Evolutionary conservation across 2,888 invertebrate species (phyloP).

Genomic region (Octonoba sinensis): DNA sequence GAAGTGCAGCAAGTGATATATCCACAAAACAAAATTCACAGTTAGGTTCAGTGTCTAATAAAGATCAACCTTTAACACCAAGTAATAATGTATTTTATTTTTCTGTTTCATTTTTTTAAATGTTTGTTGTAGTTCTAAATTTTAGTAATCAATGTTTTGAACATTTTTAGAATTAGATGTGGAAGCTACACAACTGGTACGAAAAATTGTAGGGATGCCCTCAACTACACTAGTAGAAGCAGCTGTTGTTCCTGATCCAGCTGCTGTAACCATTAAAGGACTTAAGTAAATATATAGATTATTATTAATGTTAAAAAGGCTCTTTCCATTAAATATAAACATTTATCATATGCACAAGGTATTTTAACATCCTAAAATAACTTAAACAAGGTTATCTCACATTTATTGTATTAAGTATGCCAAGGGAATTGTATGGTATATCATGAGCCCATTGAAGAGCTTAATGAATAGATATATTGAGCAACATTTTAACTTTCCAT

Average conservation of each 20-base stretch:
- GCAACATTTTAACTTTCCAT: too few species aligned
- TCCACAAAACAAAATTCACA: conserved; percentile 28
- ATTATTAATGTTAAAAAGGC: neutral
- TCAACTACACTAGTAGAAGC: conserved; percentile 57
- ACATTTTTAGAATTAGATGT: conserved; percentile 47
- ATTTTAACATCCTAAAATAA: too few species aligned
- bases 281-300: conserved; percentile 45
- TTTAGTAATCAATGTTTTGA: too few species aligned
- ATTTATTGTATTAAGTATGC: too few species aligned
- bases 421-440: too few species aligned
- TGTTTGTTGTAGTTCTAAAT: too few species aligned
- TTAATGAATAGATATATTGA: too few species aligned
- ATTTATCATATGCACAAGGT: too few species aligned
- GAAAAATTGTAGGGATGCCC: conserved; percentile 55
- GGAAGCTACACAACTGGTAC: conserved; percentile 59
- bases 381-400: too few species aligned
- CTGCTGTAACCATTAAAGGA: conserved; percentile 56
- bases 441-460: too few species aligned
- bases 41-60: conserved; percentile 1
- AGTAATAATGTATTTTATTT: conserved; percentile 5
- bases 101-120: neutral
- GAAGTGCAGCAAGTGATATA: conserved; percentile 26
- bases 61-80: conserved; percentile 41
- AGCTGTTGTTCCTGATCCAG: conserved; percentile 53
- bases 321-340: too few species aligned